Percentiles rank a stretch among this genome's conserved stretches.
Conservation (phyloP, 2,113 vertebrate genomes). For the Tursiops truncatus region DNA sequence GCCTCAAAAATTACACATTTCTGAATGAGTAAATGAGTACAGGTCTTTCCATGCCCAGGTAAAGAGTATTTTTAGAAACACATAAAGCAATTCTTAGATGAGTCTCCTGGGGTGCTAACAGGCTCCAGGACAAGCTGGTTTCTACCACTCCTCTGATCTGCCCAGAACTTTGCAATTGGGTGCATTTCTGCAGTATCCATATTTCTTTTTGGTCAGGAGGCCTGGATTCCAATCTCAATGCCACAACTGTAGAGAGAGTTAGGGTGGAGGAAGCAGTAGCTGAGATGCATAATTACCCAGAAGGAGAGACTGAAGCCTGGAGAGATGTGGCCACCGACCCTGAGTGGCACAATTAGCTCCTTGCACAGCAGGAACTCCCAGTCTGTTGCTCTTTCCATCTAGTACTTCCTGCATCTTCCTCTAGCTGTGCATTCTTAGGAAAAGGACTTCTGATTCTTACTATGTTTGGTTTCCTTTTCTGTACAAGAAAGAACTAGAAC, state of each 20-base stretch:
- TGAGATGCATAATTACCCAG: not conserved
- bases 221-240: not conserved
- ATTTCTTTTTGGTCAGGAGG: not conserved
- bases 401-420: not conserved
- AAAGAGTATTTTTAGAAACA: not conserved
- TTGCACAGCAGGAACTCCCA: not conserved
- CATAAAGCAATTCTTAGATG: not conserved
- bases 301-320: not conserved
- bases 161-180: not conserved
- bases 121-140: not conserved
- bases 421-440: not conserved
- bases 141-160: not conserved
- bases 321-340: not conserved
- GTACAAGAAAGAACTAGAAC: not conserved
- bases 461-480: not conserved
- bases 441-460: not conserved
- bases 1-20: not conserved
- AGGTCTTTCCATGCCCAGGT: not conserved
- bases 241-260: not conserved
- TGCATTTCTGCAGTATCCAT: not conserved
- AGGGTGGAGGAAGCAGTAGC: not conserved
- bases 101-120: not conserved
- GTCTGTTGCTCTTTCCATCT: not conserved
- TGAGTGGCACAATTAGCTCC: not conserved
- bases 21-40: not conserved